Conservation (phyloP, 2,113 vertebrate genomes). For the Anser cygnoides region DNA sequence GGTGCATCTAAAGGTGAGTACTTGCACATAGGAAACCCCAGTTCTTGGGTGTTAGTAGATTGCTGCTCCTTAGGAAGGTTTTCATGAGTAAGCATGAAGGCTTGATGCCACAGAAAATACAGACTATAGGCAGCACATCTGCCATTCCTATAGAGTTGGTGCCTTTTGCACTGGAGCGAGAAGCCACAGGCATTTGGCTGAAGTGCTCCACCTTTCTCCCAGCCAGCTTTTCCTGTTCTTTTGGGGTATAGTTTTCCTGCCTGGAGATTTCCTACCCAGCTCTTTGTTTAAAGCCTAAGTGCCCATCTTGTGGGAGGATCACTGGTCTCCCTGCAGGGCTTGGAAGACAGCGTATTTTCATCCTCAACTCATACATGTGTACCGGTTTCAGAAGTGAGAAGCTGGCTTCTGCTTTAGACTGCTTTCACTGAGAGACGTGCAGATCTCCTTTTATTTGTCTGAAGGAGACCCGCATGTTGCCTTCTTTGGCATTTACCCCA, state of each 20-base stretch:
- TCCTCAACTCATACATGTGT: not conserved
- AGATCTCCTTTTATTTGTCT: not conserved
- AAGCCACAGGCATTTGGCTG: not conserved
- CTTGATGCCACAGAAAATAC: not conserved
- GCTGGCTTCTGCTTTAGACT: not conserved
- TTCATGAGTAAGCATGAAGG: not conserved
- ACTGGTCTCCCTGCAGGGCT: not conserved
- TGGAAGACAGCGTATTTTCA: not conserved
- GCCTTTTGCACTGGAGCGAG: not conserved
- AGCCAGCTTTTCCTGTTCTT: not conserved
- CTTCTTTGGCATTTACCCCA: not conserved
- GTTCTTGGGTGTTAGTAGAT: not conserved
- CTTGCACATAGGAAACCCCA: not conserved
- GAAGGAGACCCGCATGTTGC: not conserved
- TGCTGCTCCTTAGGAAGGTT: not conserved
- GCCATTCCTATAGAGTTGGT: not conserved
- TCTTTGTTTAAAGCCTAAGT: not conserved
- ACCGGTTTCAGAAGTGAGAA: not conserved
- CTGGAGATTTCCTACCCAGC: not conserved
- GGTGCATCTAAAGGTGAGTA: not conserved
- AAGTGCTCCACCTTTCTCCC: not conserved
- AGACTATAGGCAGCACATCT: not conserved
- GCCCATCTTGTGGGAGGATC: not conserved
- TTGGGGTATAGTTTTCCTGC: not conserved
- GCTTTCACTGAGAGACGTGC: not conserved